phyloP scores from a whole-genome alignment of 2,113 vertebrate species.

The Xiphias gladius region DNA sequence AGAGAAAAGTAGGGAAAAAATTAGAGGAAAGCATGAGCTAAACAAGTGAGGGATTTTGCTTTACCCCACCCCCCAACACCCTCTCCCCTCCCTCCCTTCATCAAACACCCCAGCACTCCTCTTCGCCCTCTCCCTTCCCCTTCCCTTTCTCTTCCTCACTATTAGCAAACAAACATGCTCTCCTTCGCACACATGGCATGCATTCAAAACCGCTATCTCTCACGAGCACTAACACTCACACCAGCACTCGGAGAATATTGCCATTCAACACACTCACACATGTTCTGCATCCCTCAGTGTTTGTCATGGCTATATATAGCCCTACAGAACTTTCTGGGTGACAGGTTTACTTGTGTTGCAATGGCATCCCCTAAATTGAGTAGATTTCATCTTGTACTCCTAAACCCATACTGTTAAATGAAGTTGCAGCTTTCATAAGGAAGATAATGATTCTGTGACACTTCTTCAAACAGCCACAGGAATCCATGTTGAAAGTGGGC shows the following conservation, averaged over 20 bases:
- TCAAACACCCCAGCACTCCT: slow-evolving; percentile 50
- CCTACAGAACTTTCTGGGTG: slow-evolving; percentile 23
- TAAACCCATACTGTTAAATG: not conserved
- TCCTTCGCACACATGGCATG: slow-evolving; percentile 49
- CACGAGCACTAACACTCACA: slow-evolving; percentile 48
- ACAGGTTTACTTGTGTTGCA: slow-evolving; percentile 71
- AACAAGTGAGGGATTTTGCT: slow-evolving; percentile 37
- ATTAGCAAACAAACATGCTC: slow-evolving; percentile 61
- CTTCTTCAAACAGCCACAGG: slow-evolving; percentile 4
- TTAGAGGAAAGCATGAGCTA: slow-evolving; percentile 18
- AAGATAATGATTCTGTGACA: not conserved
- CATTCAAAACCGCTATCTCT: slow-evolving; percentile 62
- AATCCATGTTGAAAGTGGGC: slow-evolving; percentile 10
- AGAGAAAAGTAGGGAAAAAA: slow-evolving; percentile 10
- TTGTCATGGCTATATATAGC: slow-evolving; percentile 73
- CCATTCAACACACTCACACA: slow-evolving; percentile 65
- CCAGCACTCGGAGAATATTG: slow-evolving; percentile 49
- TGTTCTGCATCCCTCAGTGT: slow-evolving; percentile 59
- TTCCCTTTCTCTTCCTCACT: slow-evolving; percentile 29
- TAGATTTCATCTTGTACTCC: slow-evolving; percentile 6
- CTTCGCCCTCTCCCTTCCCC: not conserved
- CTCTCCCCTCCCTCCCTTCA: not conserved
- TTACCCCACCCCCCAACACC: not conserved
- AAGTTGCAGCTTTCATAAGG: not conserved
- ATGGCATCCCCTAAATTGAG: slow-evolving; percentile 52